Evolutionary conservation across 2,797 vertebrate species (phyloP), one percentile per base, ranked within the genome.

Genomic region (Microcaecilia unicolor): DNA sequence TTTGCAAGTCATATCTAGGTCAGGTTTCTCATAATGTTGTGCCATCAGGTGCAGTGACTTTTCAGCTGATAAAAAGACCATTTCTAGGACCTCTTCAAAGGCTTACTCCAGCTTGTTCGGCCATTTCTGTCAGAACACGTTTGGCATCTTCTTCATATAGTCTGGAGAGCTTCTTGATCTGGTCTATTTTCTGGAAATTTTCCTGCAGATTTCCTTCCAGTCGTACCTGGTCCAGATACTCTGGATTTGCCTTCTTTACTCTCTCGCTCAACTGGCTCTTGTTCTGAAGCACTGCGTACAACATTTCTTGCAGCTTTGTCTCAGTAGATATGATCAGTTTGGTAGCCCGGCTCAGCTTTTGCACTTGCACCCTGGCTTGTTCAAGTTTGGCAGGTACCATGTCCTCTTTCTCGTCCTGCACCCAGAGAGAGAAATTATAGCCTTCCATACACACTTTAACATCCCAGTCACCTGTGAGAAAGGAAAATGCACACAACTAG

Each of bases 391-490:
- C 45, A 11, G 59, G 47, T n/a, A 23, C 4, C 4, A 61, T 23
- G 35, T 65, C 34, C 23, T 33, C 10, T 31, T 54, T 37, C 35
- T 65, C 34, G 23, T 33, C 10, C 31, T 54, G 37, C 9, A 19
- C 28, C 13, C 23, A 3, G 10, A 71, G 45, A 0, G 31, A 52
- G 58, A 70, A 66, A 3, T 24, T 36, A 10, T 24, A 51, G 25
- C 33, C 20, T 16, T 64, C 23, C 39, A 45, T 2, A 2, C 22
- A 18, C 51, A 64, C 63, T 62, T 66, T 61, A 41, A 31, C 25
- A 12, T 33, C 9, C 38, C 6, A 43, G 41, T 44, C 29, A 37
- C 44, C 59, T 55, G 39, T 9, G 43, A 47, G 51, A 34, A 33
- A 58, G 56, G 51, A 28, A 21, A n/a, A n/a, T n/a, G n/a, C n/a